Percentiles rank a stretch among this genome's conserved stretches.
phyloP scores from a whole-genome alignment of 2,888 invertebrate genomes.

The Drosophila prolongata region DNA sequence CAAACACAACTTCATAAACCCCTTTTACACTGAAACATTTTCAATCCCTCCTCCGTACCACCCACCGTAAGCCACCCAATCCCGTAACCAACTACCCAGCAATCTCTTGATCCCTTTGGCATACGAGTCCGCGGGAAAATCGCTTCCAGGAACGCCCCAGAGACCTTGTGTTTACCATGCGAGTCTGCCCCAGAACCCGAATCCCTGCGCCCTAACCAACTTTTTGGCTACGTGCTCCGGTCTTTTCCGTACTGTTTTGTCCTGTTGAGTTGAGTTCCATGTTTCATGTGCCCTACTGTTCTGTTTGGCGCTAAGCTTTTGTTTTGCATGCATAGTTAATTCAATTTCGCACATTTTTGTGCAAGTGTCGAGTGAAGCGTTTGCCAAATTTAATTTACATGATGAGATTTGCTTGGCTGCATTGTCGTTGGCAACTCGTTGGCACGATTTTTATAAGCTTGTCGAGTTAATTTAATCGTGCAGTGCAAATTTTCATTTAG shows the following conservation, averaged over 20 bases:
- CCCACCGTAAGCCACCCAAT: conserved; percentile 15
- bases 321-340: conserved; percentile 75
- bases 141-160: conserved; percentile 37
- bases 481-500: conserved; percentile 69
- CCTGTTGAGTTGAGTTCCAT: neutral
- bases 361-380: conserved; percentile 69
- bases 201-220: conserved; percentile 32
- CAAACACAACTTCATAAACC: neutral
- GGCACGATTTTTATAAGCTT: conserved; percentile 69
- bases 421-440: conserved; percentile 64
- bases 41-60: neutral
- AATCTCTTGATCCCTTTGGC: conserved; percentile 32
- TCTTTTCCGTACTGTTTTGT: conserved; percentile 6
- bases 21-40: conserved; percentile 11
- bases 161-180: conserved; percentile 26
- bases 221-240: conserved; percentile 56
- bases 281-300: conserved; percentile 28
- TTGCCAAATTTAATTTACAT: conserved; percentile 78
- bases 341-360: conserved; percentile 77
- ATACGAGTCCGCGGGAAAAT: conserved; percentile 21
- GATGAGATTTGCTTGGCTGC: conserved; percentile 70
- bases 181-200: neutral
- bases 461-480: conserved; percentile 68
- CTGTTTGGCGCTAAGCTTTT: conserved; percentile 24
- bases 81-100: conserved; percentile 23